These are phyloP conservation scores for Eupeodes corollae DNA, from an alignment of 1,140 invertebrate species.

Conservation along the genomic window DNA sequence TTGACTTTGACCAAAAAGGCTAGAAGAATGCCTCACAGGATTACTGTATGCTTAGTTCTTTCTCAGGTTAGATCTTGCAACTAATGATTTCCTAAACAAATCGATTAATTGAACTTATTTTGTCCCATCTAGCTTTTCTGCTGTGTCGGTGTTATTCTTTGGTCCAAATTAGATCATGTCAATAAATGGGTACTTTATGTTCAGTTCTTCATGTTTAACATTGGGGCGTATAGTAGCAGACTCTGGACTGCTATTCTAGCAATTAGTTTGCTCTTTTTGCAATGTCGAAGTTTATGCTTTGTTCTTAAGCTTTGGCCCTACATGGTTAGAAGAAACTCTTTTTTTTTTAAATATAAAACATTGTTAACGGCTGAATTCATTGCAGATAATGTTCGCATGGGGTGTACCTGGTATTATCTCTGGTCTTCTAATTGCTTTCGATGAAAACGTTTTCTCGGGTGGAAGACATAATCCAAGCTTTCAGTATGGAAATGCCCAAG, in stretches of 20 bases:
- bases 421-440: constrained; percentile 43
- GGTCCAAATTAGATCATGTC: constrained; percentile 43
- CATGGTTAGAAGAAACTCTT: constrained; percentile 19
- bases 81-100: not conserved
- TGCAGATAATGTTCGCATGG: constrained; percentile 61
- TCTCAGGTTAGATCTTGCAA: constrained; percentile 54
- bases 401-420: constrained; percentile 47
- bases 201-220: constrained; percentile 60
- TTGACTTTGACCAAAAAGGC: constrained; percentile 67
- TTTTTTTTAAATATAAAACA: not conserved
- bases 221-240: constrained; percentile 64
- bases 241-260: constrained; percentile 76
- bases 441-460: constrained; percentile 36
- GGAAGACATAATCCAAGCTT: constrained; percentile 65
- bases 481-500: constrained; percentile 64
- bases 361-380: constrained; percentile 20
- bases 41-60: constrained; percentile 64
- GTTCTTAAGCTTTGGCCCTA: constrained; percentile 58
- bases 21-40: constrained; percentile 66
- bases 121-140: constrained; percentile 42
- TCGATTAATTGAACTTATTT: not conserved
- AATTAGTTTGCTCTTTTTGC: constrained; percentile 65
- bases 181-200: constrained; percentile 47
- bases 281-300: constrained; percentile 69
- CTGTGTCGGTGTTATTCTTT: constrained; percentile 57